Evolutionary conservation across 2,797 vertebrate species (phyloP).

Genomic region (Mormyrops attenuatus): DNA sequence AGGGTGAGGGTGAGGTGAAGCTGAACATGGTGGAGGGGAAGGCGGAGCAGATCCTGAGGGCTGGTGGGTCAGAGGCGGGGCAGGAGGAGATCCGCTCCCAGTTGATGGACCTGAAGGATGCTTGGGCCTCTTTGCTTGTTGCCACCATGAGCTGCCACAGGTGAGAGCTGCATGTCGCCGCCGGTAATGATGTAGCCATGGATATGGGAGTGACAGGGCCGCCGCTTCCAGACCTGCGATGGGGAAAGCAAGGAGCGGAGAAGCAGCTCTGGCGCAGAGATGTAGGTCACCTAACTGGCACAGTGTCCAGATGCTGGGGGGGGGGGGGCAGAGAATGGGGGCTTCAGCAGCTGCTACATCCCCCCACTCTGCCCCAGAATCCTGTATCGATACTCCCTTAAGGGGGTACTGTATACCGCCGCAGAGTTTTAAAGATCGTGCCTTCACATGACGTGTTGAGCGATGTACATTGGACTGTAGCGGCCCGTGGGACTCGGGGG

Average conservation of each 20-base stretch:
- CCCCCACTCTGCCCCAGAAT: neutral
- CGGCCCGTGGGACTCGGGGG: neutral
- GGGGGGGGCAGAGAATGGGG: neutral
- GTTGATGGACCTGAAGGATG: constrained; percentile 75
- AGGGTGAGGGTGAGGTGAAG: constrained; percentile 93
- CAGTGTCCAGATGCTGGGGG: neutral
- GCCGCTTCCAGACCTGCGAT: neutral
- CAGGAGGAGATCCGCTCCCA: constrained; percentile 66
- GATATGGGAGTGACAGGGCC: neutral
- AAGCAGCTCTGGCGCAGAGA: neutral
- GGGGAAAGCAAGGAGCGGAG: neutral
- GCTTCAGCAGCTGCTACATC: neutral
- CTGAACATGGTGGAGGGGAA: constrained; percentile 93
- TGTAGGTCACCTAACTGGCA: constrained; percentile 8
- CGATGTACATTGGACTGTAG: neutral
- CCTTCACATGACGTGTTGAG: neutral
- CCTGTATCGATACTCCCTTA: neutral
- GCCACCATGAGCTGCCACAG: constrained; percentile 81
- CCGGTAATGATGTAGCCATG: neutral
- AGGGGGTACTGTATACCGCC: neutral
- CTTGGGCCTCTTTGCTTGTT: constrained; percentile 78
- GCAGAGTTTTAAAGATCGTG: neutral
- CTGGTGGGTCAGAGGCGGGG: constrained; percentile 50
- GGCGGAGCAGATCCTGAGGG: constrained; percentile 78
- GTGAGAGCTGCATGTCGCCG: constrained; percentile 47